phyloP scores from a whole-genome alignment of 92 coral and sea anemone species.

The Palythoa grandis region DNA sequence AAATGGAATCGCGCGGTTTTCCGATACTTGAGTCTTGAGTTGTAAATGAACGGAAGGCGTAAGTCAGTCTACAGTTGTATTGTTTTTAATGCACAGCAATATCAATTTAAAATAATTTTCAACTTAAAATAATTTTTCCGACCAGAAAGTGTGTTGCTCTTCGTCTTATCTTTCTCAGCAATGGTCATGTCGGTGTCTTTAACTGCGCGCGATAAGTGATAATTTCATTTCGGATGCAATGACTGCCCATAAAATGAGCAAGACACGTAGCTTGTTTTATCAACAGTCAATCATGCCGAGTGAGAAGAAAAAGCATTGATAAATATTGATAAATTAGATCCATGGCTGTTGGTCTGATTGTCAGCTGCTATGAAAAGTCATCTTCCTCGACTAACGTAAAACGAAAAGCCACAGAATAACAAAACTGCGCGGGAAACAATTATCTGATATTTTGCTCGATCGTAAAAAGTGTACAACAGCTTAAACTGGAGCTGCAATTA shows the following conservation, averaged over 20 bases:
- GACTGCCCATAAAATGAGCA: background rate
- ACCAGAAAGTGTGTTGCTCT: constrained; percentile 37
- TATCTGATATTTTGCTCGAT: background rate
- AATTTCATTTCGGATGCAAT: background rate
- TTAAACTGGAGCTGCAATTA: background rate
- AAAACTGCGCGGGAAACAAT: background rate
- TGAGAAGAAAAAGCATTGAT: background rate
- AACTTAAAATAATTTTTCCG: background rate
- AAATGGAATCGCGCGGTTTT: background rate
- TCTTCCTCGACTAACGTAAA: background rate
- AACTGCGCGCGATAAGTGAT: background rate
- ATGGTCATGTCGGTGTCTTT: background rate
- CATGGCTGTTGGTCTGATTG: background rate
- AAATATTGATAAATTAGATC: too few species aligned
- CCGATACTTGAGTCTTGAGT: too few species aligned
- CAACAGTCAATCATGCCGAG: background rate
- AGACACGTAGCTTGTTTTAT: background rate
- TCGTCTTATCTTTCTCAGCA: background rate
- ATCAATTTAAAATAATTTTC: background rate
- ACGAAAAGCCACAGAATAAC: background rate
- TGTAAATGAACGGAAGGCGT: too few species aligned
- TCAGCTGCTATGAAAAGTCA: background rate
- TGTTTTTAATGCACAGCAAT: too few species aligned
- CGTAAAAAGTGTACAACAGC: background rate
- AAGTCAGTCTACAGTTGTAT: background rate